Base-by-base conservation (phyloP, 2,797 vertebrate species). In the Gobio occitaniae region DNA sequence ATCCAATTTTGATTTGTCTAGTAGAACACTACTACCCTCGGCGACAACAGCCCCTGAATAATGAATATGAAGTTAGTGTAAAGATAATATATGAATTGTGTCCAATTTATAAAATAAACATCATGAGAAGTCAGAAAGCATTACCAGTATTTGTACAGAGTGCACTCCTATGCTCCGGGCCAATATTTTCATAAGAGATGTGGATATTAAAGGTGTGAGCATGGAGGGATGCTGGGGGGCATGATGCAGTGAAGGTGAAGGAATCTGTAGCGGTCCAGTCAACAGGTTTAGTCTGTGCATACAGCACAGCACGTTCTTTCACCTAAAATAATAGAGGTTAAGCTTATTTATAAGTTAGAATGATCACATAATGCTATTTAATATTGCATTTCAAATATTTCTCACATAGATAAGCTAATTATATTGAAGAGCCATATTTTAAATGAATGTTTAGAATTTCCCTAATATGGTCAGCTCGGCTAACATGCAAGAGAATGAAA, bases 1-100 rank as follows among this genome's bases (percentile, higher is more conserved):
- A 87, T 98, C 97, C 36, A 98, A 92, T 89, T 96, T 97, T 11
- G 94, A 94, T 72, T 89, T 95, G 89, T 96, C 96, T 81, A 97
- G 97, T 61, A 93, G 89, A 84, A 97, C 94, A 88, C 89, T 94
- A 76, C 94, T 95, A 90, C 97, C 97, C 89, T 98, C 97, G 10
- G 94, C 92, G 82, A 98, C 96, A 87, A 93, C 54, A 19, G 94
- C 96, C 91, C 97, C 97, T 98, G 92, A 70, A 54, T 59, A 38
- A 88, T 0, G 84, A 74, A 88, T 13, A 87, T 56, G 25, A 36
- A 80, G 11, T 63, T 61, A 76, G 9, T 75, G 38, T 36, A 69
- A 63, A 44, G 4, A 13, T 61, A 56, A 16, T 41, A 4, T 15
- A 36, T n/a, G 3, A 7, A 6, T 17, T 13, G 2, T 38, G 6